Base-by-base conservation (phyloP, 2,888 invertebrate species). In the Aquatica leii region DNA sequence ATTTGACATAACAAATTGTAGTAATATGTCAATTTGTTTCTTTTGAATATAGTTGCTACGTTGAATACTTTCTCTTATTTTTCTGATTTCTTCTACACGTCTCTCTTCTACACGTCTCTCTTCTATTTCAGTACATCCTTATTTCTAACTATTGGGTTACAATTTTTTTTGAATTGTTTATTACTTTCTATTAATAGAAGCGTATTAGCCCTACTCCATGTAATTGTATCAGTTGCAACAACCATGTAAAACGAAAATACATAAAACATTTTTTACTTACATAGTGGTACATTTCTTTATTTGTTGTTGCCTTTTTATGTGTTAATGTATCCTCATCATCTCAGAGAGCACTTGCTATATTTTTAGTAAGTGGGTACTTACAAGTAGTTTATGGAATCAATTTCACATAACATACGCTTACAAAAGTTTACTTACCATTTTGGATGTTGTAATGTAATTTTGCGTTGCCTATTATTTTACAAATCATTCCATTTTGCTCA, bases 191-290 rank as follows among this genome's bases (percentile, higher is more conserved):
- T 37, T 37, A 9, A 37, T 8, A 37, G 37, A 37, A 37, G 37
- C n/a, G n/a, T n/a, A n/a, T n/a, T n/a, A n/a, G n/a, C n/a, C n/a
- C n/a, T n/a, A n/a, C n/a, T n/a, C n/a, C n/a, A n/a, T n/a, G n/a
- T n/a, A n/a, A n/a, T n/a, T n/a, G n/a, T n/a, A n/a, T n/a, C n/a
- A n/a, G n/a, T 12, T 37, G 37, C 37, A 37, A 37, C 37, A n/a
- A 37, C 37, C 37, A 37, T 37, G 37, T 37, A 37, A 37, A n/a
- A 9, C 37, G 12, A 37, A 37, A 37, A 37, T 37, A 37, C 37
- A 37, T 37, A 37, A 37, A 37, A 9, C 37, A 37, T n/a, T 37
- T 8, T 37, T 37, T 37, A 37, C 37, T 37, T 37, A 37, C 37
- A 37, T 37, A 12, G n/a, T 9, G 31, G 31, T 31, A 31, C 31